Base-by-base conservation (phyloP, 2,797 vertebrate genomes). In the Erethizon dorsatum region DNA sequence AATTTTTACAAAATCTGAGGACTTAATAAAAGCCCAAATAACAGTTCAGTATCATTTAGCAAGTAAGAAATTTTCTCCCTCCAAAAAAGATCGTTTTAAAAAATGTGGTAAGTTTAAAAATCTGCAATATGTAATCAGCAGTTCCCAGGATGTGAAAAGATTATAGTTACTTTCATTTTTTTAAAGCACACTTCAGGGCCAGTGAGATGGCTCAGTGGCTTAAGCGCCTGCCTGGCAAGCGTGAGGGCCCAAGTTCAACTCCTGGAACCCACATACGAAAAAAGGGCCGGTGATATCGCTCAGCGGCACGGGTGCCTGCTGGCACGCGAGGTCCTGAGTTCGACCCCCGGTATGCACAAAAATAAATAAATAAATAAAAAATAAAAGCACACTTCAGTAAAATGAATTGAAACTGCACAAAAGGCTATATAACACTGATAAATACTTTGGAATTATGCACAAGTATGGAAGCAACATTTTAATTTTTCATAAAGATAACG, bases 371-470 rank as follows among this genome's bases (percentile, higher is more conserved):
- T 8, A 24, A 24, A 26, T 20, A 61, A 24, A 61, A 24, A 67
- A 10, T 11, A 26, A 73, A 0, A 73, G 69, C 93, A 96, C 96
- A 95, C 90, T 93, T 96, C 94, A 97, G 96, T 97, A 98, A 98
- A 97, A 97, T 94, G 96, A 79, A 97, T 87, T 94, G 91, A 86
- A 94, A 97, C 71, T 97, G 97, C 98, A 98, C 97, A 98, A 98
- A 98, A 98, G 95, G 20, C 88, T 97, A 97, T 97, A 87, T 98
- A 98, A 98, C 98, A 98, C 98, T 98, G 98, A 98, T 95, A 98
- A 96, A 96, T 41, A 92, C 98, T 98, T 98, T 98, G 98, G 15
- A 67, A 67, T 17, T 67, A 18, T 67, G 65, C 65, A 67, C 31
- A 33, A 14, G 6, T 18, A n/a, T 97, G 97, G 98, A 97, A 97